Percentiles rank a stretch among this genome's conserved stretches.
These are phyloP conservation scores for Crocodylus rhombifer DNA, from an alignment of 2,797 vertebrate species.

Conservation along the genomic window DNA sequence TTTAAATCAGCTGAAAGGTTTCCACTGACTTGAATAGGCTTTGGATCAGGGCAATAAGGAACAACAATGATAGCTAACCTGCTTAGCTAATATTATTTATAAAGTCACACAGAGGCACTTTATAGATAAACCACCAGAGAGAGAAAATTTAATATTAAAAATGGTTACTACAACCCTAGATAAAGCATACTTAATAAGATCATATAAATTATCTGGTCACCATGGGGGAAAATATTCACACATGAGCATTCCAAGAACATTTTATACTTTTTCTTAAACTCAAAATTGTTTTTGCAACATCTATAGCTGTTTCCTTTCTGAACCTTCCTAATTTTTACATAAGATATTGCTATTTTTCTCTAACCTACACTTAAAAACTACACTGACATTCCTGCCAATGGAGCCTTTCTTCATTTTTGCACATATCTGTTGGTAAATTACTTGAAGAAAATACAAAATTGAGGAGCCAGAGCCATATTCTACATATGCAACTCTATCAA, in stretches of 20 bases:
- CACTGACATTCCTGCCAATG: not conserved
- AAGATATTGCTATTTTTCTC: not conserved
- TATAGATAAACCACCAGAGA: not conserved
- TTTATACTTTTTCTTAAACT: accelerated
- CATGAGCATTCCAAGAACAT: not conserved
- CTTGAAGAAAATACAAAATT: too few relatives aligned
- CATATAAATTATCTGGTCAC: not conserved
- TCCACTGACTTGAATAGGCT: not conserved
- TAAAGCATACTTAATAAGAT: not conserved
- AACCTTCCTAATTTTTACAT: not conserved
- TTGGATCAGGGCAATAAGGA: not conserved
- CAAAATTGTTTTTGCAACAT: too few relatives aligned
- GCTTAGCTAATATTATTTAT: not conserved
- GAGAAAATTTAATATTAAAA: not conserved
- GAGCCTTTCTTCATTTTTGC: not conserved
- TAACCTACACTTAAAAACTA: not conserved
- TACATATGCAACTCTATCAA: not conserved
- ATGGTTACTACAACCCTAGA: not conserved
- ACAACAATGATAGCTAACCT: not conserved
- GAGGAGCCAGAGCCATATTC: not conserved
- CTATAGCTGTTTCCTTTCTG: not conserved
- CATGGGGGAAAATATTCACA: not conserved
- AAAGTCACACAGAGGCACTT: not conserved
- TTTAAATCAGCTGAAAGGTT: not conserved
- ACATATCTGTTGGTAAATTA: not conserved